Evolutionary conservation across 64 coral and sea anemone species (phyloP).

Genomic region (Montipora cactus): DNA sequence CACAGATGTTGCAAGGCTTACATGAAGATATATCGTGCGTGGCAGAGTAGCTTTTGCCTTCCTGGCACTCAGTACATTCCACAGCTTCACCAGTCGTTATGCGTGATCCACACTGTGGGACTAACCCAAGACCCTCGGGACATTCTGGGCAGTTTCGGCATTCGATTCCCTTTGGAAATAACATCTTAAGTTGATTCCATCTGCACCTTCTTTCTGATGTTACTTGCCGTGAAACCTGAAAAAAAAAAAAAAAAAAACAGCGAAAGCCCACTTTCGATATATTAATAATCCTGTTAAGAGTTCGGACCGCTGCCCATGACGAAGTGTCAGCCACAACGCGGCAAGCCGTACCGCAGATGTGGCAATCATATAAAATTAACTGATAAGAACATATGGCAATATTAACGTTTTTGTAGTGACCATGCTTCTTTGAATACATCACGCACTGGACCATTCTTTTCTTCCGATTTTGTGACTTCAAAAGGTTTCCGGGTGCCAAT

Average conservation of each 20-base stretch:
- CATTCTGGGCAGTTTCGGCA: constrained; percentile 76
- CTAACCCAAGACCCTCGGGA: constrained; percentile 59
- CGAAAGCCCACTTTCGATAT: too few species aligned
- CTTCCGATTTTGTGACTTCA: too few species aligned
- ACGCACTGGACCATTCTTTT: too few species aligned
- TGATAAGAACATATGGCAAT: too few species aligned
- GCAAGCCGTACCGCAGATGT: too few species aligned
- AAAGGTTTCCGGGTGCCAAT: too few species aligned
- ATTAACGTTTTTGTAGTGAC: too few species aligned
- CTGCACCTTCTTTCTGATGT: not conserved
- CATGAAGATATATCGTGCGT: constrained; percentile 69
- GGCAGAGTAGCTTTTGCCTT: constrained; percentile 58
- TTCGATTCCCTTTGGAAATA: not conserved
- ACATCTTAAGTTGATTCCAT: constrained; percentile 69
- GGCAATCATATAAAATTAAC: too few species aligned
- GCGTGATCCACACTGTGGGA: constrained; percentile 74
- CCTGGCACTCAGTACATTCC: constrained; percentile 56
- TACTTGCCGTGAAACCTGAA: not conserved
- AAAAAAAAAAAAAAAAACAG: not conserved
- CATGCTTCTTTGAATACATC: too few species aligned
- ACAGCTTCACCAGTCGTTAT: constrained; percentile 12
- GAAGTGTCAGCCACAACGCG: too few species aligned
- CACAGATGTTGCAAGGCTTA: constrained; percentile 52
- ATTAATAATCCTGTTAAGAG: too few species aligned
- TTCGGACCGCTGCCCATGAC: too few species aligned